Base-by-base conservation (phyloP, 2,888 invertebrate species). In the Idaea biselata region DNA sequence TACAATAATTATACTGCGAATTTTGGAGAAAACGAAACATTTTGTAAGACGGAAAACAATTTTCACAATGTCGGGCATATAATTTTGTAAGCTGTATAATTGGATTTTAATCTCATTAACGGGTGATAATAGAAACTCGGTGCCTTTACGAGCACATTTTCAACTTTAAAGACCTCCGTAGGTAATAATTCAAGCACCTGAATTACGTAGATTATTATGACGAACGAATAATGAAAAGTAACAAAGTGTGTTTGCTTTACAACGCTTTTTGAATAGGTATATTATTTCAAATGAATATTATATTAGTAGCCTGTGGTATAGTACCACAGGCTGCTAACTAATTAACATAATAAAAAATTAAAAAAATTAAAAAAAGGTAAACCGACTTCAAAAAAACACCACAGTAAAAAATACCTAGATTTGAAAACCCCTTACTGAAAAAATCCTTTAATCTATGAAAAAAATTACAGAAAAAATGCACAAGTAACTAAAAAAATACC, bases 21-120 rank as follows among this genome's bases (percentile, higher is more conserved):
- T 53, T 16, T 53, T 53, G n/a, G 6, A 55, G 55, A 16, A 17
- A n/a, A 17, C 55, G 17, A 16, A 56, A 18, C 58, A 55, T 44
- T 44, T 58, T 57, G 59, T 67, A 62, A 62, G 67, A 65, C 69
- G 71, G 65, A 66, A 72, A 74, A 74, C 68, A 73, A 70, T 73
- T 72, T 25, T 25, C 25, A 25, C 5, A 25, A 3, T 5, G 25
- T 73, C 63, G 64, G 63, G 65, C 69, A 74, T 73, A 76, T 75
- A 78, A 78, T 79, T 80, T 75, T 68, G 71, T 77, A 76, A 78
- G 74, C 74, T 69, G 67, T 74, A 68, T 79, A 82, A 84, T 82
- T 74, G 77, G 80, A 80, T 80, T 82, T 80, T 78, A 82, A 83
- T 81, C 77, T 80, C 77, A 82, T 84, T 82, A 81, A 69, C 66